Conservation (phyloP, 2,888 invertebrate genomes). For the Agonopterix alstromeriana region DNA sequence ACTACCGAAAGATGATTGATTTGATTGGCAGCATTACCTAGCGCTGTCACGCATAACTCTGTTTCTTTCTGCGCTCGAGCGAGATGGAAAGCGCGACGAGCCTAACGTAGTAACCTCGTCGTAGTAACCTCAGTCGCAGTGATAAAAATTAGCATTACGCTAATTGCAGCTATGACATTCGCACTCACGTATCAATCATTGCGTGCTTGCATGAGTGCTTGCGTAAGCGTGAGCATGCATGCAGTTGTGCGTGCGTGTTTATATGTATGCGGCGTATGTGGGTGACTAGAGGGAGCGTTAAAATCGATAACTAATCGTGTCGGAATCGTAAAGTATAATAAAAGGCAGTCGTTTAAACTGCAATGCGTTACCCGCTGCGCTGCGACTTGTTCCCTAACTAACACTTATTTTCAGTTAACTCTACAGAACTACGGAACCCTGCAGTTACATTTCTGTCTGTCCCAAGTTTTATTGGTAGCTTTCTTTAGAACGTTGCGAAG, state of each 20-base stretch:
- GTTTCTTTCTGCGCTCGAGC: no score
- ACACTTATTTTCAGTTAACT: constrained; percentile 18
- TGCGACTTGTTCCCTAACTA: constrained; percentile 13
- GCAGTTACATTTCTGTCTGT: background rate
- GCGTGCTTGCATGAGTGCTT: background rate
- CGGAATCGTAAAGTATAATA: background rate
- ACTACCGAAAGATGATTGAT: no score
- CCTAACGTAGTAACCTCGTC: no score
- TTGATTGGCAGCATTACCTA: no score
- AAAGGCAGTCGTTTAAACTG: constrained; percentile 10
- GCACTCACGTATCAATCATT: background rate
- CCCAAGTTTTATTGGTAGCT: constrained; percentile 4
- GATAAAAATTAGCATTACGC: no score
- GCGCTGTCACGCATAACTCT: no score
- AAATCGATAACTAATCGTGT: background rate
- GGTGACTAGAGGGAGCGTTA: background rate
- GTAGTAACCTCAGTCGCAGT: no score
- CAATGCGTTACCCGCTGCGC: constrained; percentile 13
- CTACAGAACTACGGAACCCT: constrained; percentile 8
- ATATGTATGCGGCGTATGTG: background rate
- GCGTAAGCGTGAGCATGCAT: background rate
- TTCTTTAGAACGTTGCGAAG: background rate
- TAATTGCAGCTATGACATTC: no score
- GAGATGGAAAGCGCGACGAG: no score
- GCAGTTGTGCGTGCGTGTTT: background rate